phyloP scores from a whole-genome alignment of 64 coral and sea anemone genomes.

The Montipora foliosa region DNA sequence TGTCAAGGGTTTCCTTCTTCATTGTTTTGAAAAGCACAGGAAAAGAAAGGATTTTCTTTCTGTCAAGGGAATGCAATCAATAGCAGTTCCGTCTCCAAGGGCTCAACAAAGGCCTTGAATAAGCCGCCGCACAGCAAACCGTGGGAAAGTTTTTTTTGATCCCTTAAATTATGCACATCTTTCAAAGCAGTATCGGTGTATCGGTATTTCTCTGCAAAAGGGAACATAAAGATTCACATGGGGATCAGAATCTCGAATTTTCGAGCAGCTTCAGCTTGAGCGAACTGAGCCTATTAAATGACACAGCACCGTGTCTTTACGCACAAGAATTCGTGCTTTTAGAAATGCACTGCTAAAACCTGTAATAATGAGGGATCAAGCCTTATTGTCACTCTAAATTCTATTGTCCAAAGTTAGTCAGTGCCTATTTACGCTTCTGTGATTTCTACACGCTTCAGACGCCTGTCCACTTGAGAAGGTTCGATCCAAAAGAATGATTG shows the following conservation, averaged over 20 bases:
- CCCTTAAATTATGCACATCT: slow-evolving; percentile 48
- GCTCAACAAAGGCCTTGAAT: slow-evolving; percentile 17
- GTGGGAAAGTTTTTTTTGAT: slow-evolving; percentile 41
- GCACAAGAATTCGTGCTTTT: slow-evolving; percentile 10
- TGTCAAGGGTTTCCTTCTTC: slow-evolving; percentile 6
- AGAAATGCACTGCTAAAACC: slow-evolving; percentile 32
- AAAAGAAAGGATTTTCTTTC: slow-evolving; percentile 25
- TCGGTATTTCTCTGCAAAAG: neutral
- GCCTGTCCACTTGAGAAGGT: slow-evolving; percentile 57
- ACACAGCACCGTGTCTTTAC: neutral
- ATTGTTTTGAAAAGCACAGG: slow-evolving; percentile 25
- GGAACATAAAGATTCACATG: too few relatives aligned
- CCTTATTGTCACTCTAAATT: slow-evolving; percentile 57
- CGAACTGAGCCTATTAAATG: neutral
- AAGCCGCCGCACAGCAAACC: neutral
- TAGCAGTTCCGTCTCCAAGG: neutral
- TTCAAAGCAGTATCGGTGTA: neutral
- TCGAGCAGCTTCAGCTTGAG: neutral
- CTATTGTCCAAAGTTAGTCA: slow-evolving; percentile 46
- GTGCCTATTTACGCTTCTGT: slow-evolving; percentile 62
- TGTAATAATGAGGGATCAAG: neutral
- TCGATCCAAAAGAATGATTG: slow-evolving; percentile 35
- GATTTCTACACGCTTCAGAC: slow-evolving; percentile 72
- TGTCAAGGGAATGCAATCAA: slow-evolving; percentile 36
- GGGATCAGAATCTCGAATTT: neutral